Base-by-base conservation (phyloP, 2,797 vertebrate species). In the Scleropages formosus region DNA sequence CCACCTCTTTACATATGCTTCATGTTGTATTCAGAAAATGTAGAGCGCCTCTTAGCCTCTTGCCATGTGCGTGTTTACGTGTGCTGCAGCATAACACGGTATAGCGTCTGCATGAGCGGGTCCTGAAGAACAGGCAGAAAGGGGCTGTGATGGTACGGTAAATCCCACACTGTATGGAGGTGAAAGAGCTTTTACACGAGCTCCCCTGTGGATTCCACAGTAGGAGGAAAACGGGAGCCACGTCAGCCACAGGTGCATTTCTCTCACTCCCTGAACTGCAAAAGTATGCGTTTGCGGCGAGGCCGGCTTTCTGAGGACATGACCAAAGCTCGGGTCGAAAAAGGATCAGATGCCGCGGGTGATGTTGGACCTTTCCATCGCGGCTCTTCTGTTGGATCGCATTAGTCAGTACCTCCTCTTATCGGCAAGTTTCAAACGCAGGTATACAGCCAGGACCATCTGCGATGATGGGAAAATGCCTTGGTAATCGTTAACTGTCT, bases 101-200 rank as follows among this genome's bases (percentile, higher is more conserved):
- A 56, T 39, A 44, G n/a, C 20, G 49, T 49, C 39, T 9, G 73
- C 18, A 63, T 75, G 51, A 53, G 31, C 22, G 39, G 31, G 22
- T 39, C n/a, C 47, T 27, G 39, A 49, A 53, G 47, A 20, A 12
- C 53, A 15, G 24, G 4, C 39, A 26, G n/a, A 13, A 51, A 16
- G 27, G 24, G 15, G 8, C n/a, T 22, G 47, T 20, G 13, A 26
- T 11, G 46, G 4, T 62, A 4, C 24, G 51, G 63, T 58, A 59
- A 75, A 75, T 75, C 63, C 18, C 53, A 12, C 73, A 39, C 63
- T 9, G 74, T 39, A 10, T 22, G 63, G 51, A 12, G 53, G 53
- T 67, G 49, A 67, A 67, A 67, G 24, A 39, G 64, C 74, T 75
- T 59, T 60, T 56, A 56, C 65, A 68, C 13, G n/a, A n/a, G 65